Percentiles rank a stretch among this genome's conserved stretches.
Evolutionary conservation across 2,888 invertebrate species (phyloP).

Genomic region (Ectropis crepuscularia): DNA sequence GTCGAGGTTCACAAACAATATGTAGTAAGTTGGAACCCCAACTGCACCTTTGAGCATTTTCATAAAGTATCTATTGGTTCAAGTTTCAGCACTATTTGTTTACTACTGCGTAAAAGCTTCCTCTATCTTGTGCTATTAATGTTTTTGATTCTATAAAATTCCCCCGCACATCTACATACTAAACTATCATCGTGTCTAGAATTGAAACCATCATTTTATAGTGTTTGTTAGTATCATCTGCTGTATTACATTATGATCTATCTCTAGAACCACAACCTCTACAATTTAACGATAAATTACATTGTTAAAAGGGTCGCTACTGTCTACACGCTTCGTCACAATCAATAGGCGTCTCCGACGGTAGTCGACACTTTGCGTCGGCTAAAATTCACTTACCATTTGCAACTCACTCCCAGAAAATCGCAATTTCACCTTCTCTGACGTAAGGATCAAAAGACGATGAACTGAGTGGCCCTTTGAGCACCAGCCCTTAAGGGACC

Average conservation of each 20-base stretch:
- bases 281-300: neutral
- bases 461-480: constrained; percentile 67
- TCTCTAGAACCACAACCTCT: too few relatives aligned
- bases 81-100: too few relatives aligned
- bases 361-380: constrained; percentile 13
- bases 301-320: neutral
- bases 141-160: too few relatives aligned
- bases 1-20: too few relatives aligned
- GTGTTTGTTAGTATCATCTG: neutral
- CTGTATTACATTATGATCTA: neutral
- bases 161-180: too few relatives aligned
- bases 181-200: neutral
- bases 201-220: neutral
- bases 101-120: too few relatives aligned
- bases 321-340: constrained; percentile 1
- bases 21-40: too few relatives aligned
- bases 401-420: constrained; percentile 28
- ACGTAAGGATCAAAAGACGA: constrained; percentile 68
- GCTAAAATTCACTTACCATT: constrained; percentile 26
- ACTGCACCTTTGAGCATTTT: too few relatives aligned
- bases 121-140: too few relatives aligned
- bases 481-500: constrained; percentile 52
- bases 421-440: constrained; percentile 40
- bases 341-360: constrained; percentile 6
- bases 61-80: too few relatives aligned